Base-by-base conservation (phyloP, 2,797 vertebrate genomes). In the Thunnus albacares region DNA sequence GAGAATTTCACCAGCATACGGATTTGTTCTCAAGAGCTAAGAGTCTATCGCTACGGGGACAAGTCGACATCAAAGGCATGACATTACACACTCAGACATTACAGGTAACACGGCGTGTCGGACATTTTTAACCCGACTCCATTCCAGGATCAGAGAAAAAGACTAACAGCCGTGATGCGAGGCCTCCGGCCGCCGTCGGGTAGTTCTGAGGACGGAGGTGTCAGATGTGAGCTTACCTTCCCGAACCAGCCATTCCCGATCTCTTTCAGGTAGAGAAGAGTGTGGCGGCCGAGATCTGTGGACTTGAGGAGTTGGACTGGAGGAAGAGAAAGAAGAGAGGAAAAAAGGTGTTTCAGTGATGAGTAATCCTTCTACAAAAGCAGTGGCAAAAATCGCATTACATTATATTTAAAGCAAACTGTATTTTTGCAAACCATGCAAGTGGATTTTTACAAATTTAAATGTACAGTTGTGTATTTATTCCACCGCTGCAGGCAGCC, bases 171-270 rank as follows among this genome's bases (percentile, higher is more conserved):
- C 17, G 10, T 6, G 67, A 53, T 6, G 56, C 17, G 62, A 71
- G 24, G 51, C 4, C 49, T 62, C 73, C 8, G 11, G 35, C 35
- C 35, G 1, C 9, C 35, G 11, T 6, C 8, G 35, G 10, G 35
- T 10, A 38, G 35, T 11, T 35, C 33, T 38, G 35, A 38, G 35
- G 80, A 73, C 0, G 20, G 51, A 67, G 20, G 30, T 0, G 56
- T 53, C 26, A 2, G 41, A 74, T 14, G 35, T 5, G 24, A 43
- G 1, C 97, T 95, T 93, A 98, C 98, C 97, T 99, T 99, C 83
- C 98, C 98, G 0, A 99, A 99, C 98, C 98, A 99, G 87, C 98
- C 97, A 9, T 95, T 95, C n/a, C 98, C 98, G 0, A 99, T 97
- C 94, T 99, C 98, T 77, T 98, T 98, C 91, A 99, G 94, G 96